Conservation (phyloP, 2,888 invertebrate species). For the Coelopa pilipes region DNA sequence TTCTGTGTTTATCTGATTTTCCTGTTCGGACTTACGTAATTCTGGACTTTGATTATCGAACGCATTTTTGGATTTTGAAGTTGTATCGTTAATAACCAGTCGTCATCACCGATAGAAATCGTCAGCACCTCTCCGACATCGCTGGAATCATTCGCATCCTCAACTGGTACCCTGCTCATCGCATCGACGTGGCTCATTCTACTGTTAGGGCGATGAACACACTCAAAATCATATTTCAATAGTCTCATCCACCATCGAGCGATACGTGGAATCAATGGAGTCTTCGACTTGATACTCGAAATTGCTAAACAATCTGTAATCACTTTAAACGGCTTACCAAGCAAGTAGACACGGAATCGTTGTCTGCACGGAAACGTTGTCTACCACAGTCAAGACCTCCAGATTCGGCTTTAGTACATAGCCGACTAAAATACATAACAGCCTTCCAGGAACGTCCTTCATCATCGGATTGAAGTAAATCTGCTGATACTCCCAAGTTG, state of each 20-base stretch:
- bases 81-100: slow-evolving; percentile 45
- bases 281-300: slow-evolving; percentile 34
- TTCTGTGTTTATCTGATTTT: slow-evolving; percentile 22
- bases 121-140: slow-evolving; percentile 4
- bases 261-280: slow-evolving; percentile 34
- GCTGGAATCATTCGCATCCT: neutral
- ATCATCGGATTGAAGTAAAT: slow-evolving; percentile 29
- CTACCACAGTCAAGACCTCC: slow-evolving; percentile 42
- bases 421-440: slow-evolving; percentile 42
- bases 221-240: slow-evolving; percentile 40
- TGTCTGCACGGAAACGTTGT: slow-evolving; percentile 33
- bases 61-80: slow-evolving; percentile 26
- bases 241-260: slow-evolving; percentile 39
- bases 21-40: slow-evolving; percentile 11
- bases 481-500: slow-evolving; percentile 28
- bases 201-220: slow-evolving; percentile 31
- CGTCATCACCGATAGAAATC: slow-evolving; percentile 24
- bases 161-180: slow-evolving; percentile 35
- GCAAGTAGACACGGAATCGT: slow-evolving; percentile 38
- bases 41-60: slow-evolving; percentile 20
- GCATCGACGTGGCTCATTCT: slow-evolving; percentile 41
- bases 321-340: slow-evolving; percentile 35
- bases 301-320: slow-evolving; percentile 41
- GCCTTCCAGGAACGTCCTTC: slow-evolving; percentile 28
- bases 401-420: slow-evolving; percentile 34